Conservation (phyloP, 2,888 invertebrate genomes). For the Nephrocerus scutellatus region DNA sequence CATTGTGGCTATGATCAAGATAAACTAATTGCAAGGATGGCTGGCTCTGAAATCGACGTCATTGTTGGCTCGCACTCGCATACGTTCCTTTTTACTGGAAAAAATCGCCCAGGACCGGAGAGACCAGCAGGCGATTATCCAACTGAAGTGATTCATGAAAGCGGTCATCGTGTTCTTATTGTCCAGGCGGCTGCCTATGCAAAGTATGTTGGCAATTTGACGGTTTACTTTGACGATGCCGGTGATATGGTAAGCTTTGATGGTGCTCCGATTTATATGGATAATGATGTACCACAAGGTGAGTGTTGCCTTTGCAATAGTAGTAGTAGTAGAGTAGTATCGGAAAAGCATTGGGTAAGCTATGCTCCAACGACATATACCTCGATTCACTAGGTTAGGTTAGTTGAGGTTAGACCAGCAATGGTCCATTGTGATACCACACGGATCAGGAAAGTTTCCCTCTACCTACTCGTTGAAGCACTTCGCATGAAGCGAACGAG, state of each 20-base stretch:
- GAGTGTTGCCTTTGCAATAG: conserved; percentile 24
- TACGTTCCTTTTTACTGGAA: conserved; percentile 64
- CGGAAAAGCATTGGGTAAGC: too few relatives aligned
- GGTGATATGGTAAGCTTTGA: conserved; percentile 60
- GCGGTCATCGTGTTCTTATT: conserved; percentile 49
- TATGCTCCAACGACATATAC: too few relatives aligned
- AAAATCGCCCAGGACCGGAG: conserved; percentile 53
- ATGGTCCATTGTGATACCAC: too few relatives aligned
- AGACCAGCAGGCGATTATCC: conserved; percentile 61
- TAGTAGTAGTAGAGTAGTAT: too few relatives aligned
- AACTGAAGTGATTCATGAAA: conserved; percentile 54
- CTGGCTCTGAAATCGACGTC: conserved; percentile 64
- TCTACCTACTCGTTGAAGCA: too few relatives aligned
- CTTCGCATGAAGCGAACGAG: too few relatives aligned
- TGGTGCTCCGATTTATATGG: conserved; percentile 68
- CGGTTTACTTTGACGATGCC: conserved; percentile 59
- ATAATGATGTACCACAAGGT: conserved; percentile 60
- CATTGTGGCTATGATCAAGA: conserved; percentile 71
- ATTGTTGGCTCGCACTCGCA: conserved; percentile 84
- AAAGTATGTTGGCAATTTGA: conserved; percentile 71
- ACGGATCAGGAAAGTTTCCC: too few relatives aligned
- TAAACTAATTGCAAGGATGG: conserved; percentile 57
- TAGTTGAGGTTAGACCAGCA: too few relatives aligned
- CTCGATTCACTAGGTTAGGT: too few relatives aligned
- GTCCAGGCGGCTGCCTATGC: conserved; percentile 68